These are phyloP conservation scores for Apodemia duryi DNA, from an alignment of 2,888 invertebrate species.

Conservation along the genomic window DNA sequence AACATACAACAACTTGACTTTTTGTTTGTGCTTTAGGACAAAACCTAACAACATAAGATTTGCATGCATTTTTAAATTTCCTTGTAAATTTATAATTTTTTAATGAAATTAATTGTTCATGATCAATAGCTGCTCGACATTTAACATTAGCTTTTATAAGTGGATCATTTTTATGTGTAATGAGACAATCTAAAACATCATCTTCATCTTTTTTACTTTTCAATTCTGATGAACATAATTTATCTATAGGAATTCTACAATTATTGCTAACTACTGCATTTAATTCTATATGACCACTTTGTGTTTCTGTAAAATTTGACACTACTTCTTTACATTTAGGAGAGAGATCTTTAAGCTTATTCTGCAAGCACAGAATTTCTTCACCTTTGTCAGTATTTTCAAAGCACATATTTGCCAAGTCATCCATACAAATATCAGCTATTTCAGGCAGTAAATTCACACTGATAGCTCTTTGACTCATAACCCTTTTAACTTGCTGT, in stretches of 20 bases:
- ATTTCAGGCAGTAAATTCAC: slow-evolving; percentile 97
- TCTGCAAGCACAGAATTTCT: slow-evolving; percentile 96
- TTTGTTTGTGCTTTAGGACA: slow-evolving; percentile 86
- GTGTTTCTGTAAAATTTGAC: slow-evolving; percentile 91
- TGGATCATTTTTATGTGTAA: slow-evolving; percentile 93
- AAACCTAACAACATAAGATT: slow-evolving; percentile 85
- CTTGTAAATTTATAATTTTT: slow-evolving; percentile 96
- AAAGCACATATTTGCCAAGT: slow-evolving; percentile 90
- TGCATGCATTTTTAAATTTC: slow-evolving; percentile 97
- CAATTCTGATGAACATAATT: slow-evolving; percentile 84
- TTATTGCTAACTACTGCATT: slow-evolving; percentile 92
- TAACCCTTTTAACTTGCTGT: slow-evolving; percentile 92
- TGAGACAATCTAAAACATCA: slow-evolving; percentile 96
- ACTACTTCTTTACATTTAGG: slow-evolving; percentile 87
- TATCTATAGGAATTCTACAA: slow-evolving; percentile 89
- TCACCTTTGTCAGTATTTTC: slow-evolving; percentile 86
- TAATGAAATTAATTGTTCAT: slow-evolving; percentile 95
- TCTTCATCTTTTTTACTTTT: slow-evolving; percentile 88
- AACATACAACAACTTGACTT: slow-evolving; percentile 88
- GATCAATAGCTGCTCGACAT: slow-evolving; percentile 96
- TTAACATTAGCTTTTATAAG: slow-evolving; percentile 87
- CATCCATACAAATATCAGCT: slow-evolving; percentile 92
- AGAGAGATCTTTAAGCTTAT: slow-evolving; percentile 84
- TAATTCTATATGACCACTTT: slow-evolving; percentile 92
- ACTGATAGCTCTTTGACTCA: slow-evolving; percentile 94